Conservation (phyloP, 2,797 vertebrate species). For the Vultur gryphus region DNA sequence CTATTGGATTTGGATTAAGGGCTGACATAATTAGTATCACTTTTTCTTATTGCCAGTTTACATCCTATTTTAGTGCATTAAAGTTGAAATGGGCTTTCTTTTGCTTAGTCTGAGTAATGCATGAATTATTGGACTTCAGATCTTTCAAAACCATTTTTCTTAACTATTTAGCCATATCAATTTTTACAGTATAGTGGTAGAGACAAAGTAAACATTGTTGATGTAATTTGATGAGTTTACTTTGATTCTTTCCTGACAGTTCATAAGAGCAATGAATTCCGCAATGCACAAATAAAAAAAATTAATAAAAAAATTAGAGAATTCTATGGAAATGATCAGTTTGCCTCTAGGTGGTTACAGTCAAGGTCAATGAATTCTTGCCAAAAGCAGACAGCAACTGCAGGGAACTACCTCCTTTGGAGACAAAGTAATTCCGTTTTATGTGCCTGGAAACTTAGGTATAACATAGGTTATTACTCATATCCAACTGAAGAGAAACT, state of each 20-base stretch:
- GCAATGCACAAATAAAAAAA: neutral
- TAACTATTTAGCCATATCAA: neutral
- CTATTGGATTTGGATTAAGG: neutral
- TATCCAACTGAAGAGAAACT: neutral
- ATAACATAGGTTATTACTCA: neutral
- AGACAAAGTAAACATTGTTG: neutral
- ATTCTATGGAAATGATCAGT: neutral
- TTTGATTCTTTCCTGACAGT: neutral
- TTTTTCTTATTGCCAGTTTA: neutral
- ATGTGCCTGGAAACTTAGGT: neutral
- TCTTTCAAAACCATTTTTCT: neutral
- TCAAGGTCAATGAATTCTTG: neutral
- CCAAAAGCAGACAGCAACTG: neutral
- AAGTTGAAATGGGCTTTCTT: neutral
- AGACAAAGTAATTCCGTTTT: neutral
- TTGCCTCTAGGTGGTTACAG: neutral
- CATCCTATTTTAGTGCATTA: neutral
- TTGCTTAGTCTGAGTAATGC: neutral
- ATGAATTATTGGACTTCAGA: neutral
- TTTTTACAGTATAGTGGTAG: neutral
- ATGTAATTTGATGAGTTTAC: neutral
- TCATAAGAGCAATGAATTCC: neutral
- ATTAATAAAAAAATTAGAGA: neutral
- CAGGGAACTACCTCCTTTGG: neutral
- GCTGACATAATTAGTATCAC: neutral